A percentile compares a stretch with the other conserved stretches of the same genome.
phyloP scores from a whole-genome alignment of 2,888 invertebrate species.

The Microctonus brassicae region DNA sequence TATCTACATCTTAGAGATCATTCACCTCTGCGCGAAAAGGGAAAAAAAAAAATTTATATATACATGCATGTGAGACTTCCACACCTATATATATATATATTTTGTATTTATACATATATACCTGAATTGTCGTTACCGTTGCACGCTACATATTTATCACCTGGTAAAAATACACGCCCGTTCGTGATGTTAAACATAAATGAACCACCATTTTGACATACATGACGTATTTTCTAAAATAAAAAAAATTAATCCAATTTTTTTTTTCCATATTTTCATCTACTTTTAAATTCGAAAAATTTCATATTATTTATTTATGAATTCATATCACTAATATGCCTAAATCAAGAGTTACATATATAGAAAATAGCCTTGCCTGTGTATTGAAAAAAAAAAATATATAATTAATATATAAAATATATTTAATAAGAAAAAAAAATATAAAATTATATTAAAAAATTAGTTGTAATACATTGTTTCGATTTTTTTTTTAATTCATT shows the following conservation, averaged over 20 bases:
- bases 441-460: not conserved
- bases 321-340: too few species aligned
- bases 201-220: not conserved
- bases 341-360: too few species aligned
- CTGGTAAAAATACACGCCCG: slow-evolving; percentile 1
- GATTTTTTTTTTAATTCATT: not conserved
- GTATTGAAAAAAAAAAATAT: too few species aligned
- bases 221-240: not conserved
- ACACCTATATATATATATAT: not conserved
- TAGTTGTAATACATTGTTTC: not conserved
- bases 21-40: not conserved
- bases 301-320: too few species aligned
- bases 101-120: not conserved
- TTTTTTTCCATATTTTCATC: not conserved
- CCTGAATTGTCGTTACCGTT: not conserved
- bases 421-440: too few species aligned
- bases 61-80: not conserved
- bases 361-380: too few species aligned
- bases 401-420: too few species aligned
- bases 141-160: not conserved
- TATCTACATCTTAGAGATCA: not conserved
- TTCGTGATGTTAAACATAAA: slow-evolving; percentile 1
- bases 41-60: not conserved
- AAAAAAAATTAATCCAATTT: too few species aligned
- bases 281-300: too few species aligned